Percentiles rank a stretch among this genome's conserved stretches.
Evolutionary conservation across 2,113 vertebrate species (phyloP).

Genomic region (Colossoma macropomum): DNA sequence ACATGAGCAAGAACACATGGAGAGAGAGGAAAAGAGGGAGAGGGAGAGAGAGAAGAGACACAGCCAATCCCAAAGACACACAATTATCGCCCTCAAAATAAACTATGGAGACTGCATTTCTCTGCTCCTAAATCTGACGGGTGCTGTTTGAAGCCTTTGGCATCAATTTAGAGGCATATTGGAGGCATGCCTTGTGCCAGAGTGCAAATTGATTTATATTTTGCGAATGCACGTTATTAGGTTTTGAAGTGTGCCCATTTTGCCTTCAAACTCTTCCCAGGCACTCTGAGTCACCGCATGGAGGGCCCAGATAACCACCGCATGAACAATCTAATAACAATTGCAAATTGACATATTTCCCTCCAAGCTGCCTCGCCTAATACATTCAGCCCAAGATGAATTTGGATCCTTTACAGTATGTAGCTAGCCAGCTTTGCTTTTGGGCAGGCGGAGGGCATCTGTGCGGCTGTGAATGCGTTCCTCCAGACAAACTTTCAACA

Average conservation of each 20-base stretch:
- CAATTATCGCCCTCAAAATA: constrained; percentile 44
- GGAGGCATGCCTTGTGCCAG: constrained; percentile 49
- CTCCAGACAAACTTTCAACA: constrained; percentile 49
- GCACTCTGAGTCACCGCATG: constrained; percentile 53
- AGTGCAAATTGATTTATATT: constrained; percentile 60
- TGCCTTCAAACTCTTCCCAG: constrained; percentile 49
- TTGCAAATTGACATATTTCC: constrained; percentile 59
- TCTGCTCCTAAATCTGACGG: constrained; percentile 31
- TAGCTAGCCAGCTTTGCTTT: constrained; percentile 51
- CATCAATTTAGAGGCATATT: constrained; percentile 52
- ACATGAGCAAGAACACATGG: constrained; percentile 6
- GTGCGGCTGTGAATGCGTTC: constrained; percentile 37
- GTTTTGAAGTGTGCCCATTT: constrained; percentile 57
- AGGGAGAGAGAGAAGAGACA: constrained; percentile 8
- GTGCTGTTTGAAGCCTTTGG: constrained; percentile 54
- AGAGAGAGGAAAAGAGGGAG: constrained; percentile 45
- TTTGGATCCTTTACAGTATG: constrained; percentile 60
- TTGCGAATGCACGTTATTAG: constrained; percentile 55
- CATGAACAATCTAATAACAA: constrained; percentile 65
- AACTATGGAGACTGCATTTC: constrained; percentile 22
- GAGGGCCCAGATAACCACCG: constrained; percentile 56
- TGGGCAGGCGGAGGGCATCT: constrained; percentile 36
- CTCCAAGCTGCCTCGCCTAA: constrained; percentile 57
- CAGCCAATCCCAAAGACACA: constrained; percentile 29
- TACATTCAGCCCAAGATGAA: constrained; percentile 52